Evolutionary conservation across 2,113 vertebrate genomes (phyloP), one percentile per base, ranked within the genome.

Genomic region (Corvus hawaiiensis): DNA sequence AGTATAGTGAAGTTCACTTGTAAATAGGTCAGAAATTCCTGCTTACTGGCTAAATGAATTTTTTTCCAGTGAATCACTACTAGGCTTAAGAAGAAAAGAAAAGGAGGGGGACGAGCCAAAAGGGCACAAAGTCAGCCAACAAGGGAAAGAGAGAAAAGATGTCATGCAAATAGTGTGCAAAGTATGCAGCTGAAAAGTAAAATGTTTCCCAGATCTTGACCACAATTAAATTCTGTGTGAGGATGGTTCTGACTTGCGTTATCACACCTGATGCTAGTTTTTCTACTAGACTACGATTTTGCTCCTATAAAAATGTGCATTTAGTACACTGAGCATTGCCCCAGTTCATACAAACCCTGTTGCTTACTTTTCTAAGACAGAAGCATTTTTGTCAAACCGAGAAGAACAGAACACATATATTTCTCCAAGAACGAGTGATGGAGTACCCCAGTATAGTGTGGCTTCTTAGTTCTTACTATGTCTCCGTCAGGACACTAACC

Each of bases 11-110:
- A 80, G 72, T 86, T 93, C 54, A 49, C 66, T 87, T 44, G 23
- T 80, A 90, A 96, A 88, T 80, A 95, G 56, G 83, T 87, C 92
- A 92, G 46, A 73, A 84, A 94, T 78, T 84, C 92, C 92, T 75
- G 26, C 51, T 92, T 48, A 15, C 30, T 80, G 81, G 78, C 72
- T 89, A 89, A 75, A 87, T 19, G 35, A 82, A 84, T 74, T 75
- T 90, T 91, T 92, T 92, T 89, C 75, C 41, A 87, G 49, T 96
- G 89, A 88, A 80, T 90, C 35, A 88, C 43, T 16, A 39, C 32
- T 8, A 73, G 39, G 16, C 46, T 78, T 46, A 59, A 55, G 63
- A 69, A 56, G 15, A 2, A 24, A 41, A 87, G 59, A 74, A 24
- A 16, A 8, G 16, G 48, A 46, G 44, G 44, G 44, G 44, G 17